Evolutionary conservation across 2,888 invertebrate species (phyloP), one percentile per base, ranked within the genome.

Genomic region (Caenorhabditis sinica): DNA sequence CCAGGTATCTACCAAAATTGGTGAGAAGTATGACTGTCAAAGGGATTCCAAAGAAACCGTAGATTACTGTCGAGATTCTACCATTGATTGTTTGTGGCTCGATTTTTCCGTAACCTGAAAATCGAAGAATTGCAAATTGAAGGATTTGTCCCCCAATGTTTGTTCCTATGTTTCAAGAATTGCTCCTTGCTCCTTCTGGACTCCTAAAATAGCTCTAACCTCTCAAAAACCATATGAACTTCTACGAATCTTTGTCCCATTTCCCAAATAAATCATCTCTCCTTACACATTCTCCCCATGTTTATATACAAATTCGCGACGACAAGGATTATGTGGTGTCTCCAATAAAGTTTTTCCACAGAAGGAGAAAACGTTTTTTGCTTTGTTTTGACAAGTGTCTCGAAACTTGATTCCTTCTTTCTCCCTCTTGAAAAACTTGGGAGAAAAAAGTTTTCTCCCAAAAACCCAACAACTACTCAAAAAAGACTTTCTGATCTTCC

Each of bases 11-110:
- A 30, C 92, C 92, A 56, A 92, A 87, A 61, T 92, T 92, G 5
- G 92, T 90, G 45, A 92, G 86, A n/a, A 92, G 87, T 40, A 92
- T 92, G 15, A 92, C 91, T 11, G 91, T 91, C 25, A 92, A 76
- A 0, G 92, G 92, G 43, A 92, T 92, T 9, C 92, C 92, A 36
- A 92, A 73, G 61, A 92, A 91, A 0, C 92, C 92, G 80, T 90
- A 92, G 63, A 91, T 87, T 5, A 92, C 92, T 30, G 92, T 90
- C 51, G 92, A 92, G 17, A 92, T 88, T 13, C 90, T 76, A 11
- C 91, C 92, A 58, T 90, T 89, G 28, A 87, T 85, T 0, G 92
- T 92, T 43, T 87, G 85, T 1, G 92, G 90, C 69, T 91, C 90
- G 65, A 92, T 88, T 66, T 92, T 92, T 15, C 92, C 92, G 85